Conservation (phyloP, 2,888 invertebrate species). For the Andrena fulva region DNA sequence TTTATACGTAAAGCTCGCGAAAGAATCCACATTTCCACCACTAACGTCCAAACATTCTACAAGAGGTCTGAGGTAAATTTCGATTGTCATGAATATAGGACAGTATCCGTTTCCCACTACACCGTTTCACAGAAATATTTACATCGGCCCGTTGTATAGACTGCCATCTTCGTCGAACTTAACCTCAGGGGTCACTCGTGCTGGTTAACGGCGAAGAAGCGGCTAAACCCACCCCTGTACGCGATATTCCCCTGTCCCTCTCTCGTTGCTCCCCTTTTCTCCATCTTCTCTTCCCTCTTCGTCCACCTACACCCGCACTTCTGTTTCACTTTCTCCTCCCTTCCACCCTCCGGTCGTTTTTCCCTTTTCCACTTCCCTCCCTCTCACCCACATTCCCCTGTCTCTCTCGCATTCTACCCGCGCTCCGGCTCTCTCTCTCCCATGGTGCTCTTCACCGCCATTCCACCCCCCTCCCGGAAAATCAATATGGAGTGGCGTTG, state of each 20-base stretch:
- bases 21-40: too few relatives aligned
- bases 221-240: slow-evolving; percentile 48
- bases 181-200: slow-evolving; percentile 67
- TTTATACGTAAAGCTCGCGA: too few relatives aligned
- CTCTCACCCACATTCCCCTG: background rate
- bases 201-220: slow-evolving; percentile 63
- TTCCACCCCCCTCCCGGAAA: slow-evolving; percentile 62
- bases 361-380: slow-evolving; percentile 17
- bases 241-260: slow-evolving; percentile 20
- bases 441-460: slow-evolving; percentile 34
- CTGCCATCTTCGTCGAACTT: slow-evolving; percentile 70
- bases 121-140: slow-evolving; percentile 37
- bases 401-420: slow-evolving; percentile 14
- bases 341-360: slow-evolving; percentile 1
- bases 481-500: slow-evolving; percentile 77
- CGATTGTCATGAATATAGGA: too few relatives aligned
- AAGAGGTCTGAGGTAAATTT: too few relatives aligned
- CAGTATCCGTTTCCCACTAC: background rate
- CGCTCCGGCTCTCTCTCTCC: slow-evolving; percentile 22
- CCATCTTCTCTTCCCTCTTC: background rate
- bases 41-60: too few relatives aligned
- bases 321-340: slow-evolving; percentile 35
- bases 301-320: background rate
- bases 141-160: slow-evolving; percentile 29
- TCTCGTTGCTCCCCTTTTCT: slow-evolving; percentile 22